Base-by-base conservation (phyloP, 2,888 invertebrate species). In the Cinara cedri region DNA sequence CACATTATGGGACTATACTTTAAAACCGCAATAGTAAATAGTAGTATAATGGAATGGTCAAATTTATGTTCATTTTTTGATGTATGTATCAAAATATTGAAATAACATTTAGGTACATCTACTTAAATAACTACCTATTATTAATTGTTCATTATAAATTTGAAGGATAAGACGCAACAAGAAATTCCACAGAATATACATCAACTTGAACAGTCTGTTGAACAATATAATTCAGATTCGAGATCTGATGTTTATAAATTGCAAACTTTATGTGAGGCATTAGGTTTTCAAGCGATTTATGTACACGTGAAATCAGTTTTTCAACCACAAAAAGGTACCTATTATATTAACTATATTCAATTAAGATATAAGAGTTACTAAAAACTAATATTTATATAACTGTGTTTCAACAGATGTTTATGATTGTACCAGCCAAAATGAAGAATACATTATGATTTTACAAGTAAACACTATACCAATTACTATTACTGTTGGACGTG, bases 391-490 rank as follows among this genome's bases (percentile, higher is more conserved):
- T n/a, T n/a, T 34, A 34, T 34, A 44, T 24, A 57, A 71, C 44
- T 24, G 4, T 8, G 21, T 42, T 42, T 63, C 49, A 16, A 55
- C n/a, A 72, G 71, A 62, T 34, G 26, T 60, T 55, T 16, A 26
- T 46, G 46, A 13, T 49, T 46, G 26, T 49, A 49, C 0, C 1
- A 3, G 16, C 1, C 57, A 46, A 60, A 34, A 46, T 19, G n/a
- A 57, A 46, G 26, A 34, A 3, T 49, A 60, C 21, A 6, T 16
- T 11, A 21, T 78, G 16, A 19, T 78, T 13, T 26, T 78, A 57
- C 76, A 78, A 78, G 76, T 78, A 8, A 78, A 44, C 9, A 51
- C 68, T 49, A 0, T 57, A 49, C 76, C 76, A 3, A 16, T 60
- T 1, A 68, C 19, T 13, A 21, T 78, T 9, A 60, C 57, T 4